phyloP scores from a whole-genome alignment of 2,797 vertebrate species.

The Gouania willdenowi region DNA sequence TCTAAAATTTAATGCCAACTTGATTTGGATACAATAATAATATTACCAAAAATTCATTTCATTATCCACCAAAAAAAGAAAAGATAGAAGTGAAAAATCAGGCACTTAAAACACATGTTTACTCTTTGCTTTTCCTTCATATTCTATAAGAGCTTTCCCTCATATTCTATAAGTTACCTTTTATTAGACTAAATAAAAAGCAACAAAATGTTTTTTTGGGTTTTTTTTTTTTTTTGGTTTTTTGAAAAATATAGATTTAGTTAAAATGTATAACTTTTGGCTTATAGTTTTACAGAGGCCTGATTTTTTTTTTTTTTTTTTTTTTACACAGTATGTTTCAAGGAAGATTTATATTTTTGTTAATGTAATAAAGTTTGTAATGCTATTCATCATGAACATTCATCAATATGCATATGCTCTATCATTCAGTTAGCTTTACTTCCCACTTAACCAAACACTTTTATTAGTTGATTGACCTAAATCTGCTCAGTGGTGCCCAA shows the following conservation, averaged over 20 bases:
- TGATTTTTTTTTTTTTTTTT: too few species aligned
- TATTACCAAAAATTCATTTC: too few species aligned
- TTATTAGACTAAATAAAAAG: too few species aligned
- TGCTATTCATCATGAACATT: too few species aligned
- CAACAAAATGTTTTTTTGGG: constrained; percentile 2
- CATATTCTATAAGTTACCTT: background rate
- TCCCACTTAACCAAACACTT: constrained; percentile 14
- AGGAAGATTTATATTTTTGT: constrained; percentile 48
- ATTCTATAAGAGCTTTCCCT: background rate
- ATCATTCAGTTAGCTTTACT: too few species aligned
- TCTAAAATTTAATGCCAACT: too few species aligned
- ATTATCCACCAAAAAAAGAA: too few species aligned
- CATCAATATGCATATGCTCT: too few species aligned
- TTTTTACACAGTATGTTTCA: too few species aligned
- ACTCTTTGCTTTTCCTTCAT: constrained; percentile 3
- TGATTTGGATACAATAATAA: too few species aligned
- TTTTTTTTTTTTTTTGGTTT: constrained; percentile 22
- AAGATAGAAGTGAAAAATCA: background rate
- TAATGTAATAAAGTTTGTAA: too few species aligned
- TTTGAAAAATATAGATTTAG: too few species aligned
- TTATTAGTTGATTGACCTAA: background rate
- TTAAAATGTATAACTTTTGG: constrained; percentile 2
- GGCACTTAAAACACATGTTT: constrained; percentile 25
- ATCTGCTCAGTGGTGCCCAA: background rate
- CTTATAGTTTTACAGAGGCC: constrained; percentile 41